A percentile compares a stretch with the other conserved stretches of the same genome.
These are phyloP conservation scores for Sebastiscus albofasciatus DNA, from an alignment of 2,797 vertebrate genomes.

Conservation along the genomic window DNA sequence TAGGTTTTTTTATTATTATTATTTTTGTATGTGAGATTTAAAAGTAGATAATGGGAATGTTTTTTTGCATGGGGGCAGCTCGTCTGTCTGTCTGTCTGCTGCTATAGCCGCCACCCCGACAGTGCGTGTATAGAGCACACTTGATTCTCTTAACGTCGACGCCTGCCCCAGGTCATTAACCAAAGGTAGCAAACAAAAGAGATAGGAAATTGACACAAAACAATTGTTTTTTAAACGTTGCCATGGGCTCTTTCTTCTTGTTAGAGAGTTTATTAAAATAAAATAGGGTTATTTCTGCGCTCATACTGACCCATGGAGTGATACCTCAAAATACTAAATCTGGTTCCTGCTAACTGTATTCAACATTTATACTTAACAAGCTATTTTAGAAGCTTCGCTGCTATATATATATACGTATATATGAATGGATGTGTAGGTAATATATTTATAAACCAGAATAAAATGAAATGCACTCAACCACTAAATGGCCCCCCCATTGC, in stretches of 20 bases:
- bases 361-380: constrained; percentile 92
- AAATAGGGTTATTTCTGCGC: constrained; percentile 89
- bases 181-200: constrained; percentile 93
- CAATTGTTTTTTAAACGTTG: constrained; percentile 89
- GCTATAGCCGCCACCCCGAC: constrained; percentile 81
- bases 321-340: constrained; percentile 93
- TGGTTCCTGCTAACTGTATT: constrained; percentile 94
- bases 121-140: constrained; percentile 91
- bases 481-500: constrained; percentile 86
- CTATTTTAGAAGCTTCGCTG: constrained; percentile 98
- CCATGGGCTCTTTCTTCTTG: constrained; percentile 92
- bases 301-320: constrained; percentile 94
- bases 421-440: constrained; percentile 86
- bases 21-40: constrained; percentile 99
- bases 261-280: constrained; percentile 75
- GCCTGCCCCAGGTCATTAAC: constrained; percentile 94
- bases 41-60: constrained; percentile 95
- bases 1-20: constrained; percentile 92
- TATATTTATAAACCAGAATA: constrained; percentile 93
- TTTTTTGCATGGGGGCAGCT: constrained; percentile 94
- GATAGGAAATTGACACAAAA: constrained; percentile 89
- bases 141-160: constrained; percentile 90
- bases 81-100: constrained; percentile 86
- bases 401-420: constrained; percentile 85
- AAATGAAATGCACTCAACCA: constrained; percentile 86